Evolutionary conservation across 2,113 vertebrate species (phyloP).

Genomic region (Pituophis catenifer): DNA sequence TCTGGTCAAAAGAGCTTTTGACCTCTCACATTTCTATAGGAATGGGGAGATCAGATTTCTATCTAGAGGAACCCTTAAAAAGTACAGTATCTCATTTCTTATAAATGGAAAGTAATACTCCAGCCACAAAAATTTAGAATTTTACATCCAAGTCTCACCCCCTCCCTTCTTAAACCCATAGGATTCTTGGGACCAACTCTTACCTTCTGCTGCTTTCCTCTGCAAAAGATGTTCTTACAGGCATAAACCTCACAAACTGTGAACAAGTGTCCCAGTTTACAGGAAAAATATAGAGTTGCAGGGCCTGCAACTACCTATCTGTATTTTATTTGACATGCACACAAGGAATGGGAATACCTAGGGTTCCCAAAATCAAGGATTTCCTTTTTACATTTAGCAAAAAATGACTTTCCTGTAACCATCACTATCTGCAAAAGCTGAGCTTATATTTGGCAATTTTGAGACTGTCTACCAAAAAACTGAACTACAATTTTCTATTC

Average conservation of each 20-base stretch:
- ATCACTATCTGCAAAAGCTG: background rate
- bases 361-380: background rate
- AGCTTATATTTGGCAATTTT: background rate
- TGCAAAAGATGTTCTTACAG: background rate
- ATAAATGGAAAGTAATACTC: background rate
- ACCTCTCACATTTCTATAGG: background rate
- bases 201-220: background rate
- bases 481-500: background rate
- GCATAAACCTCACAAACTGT: background rate
- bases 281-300: background rate
- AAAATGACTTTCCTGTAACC: background rate
- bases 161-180: background rate
- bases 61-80: background rate
- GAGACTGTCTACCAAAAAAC: background rate
- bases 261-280: background rate
- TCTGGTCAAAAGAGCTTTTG: background rate
- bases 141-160: background rate
- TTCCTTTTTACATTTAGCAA: background rate
- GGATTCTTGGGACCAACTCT: background rate
- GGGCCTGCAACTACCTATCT: background rate
- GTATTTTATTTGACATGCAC: background rate
- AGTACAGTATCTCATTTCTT: background rate
- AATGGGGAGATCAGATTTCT: background rate
- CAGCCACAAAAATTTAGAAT: background rate
- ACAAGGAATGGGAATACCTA: background rate